Evolutionary conservation across 2,888 invertebrate genomes (phyloP), one percentile per base, ranked within the genome.

Genomic region (Caenorhabditis sp.): DNA sequence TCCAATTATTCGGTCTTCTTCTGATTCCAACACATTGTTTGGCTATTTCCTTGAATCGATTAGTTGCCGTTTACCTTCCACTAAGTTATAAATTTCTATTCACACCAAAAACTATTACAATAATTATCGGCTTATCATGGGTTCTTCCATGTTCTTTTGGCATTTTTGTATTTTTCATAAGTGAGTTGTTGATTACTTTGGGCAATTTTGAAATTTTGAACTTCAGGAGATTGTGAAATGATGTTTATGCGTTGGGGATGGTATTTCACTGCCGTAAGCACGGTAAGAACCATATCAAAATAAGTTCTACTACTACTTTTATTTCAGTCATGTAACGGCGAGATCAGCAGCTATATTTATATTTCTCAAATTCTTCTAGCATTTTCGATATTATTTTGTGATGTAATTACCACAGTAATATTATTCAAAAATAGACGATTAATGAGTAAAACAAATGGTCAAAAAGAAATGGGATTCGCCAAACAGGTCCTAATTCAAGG

Each of bases 401-500:
- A 70, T 12, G 0, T 70, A 0, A 27, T 53, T 36, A 70, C 70
- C 1, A n/a, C 64, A 2, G 1, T 53, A 0, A 23, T 43, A 17
- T 20, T 70, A 27, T 65, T 59, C 62, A 27, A 62, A n/a, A 62
- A 31, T 49, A n/a, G 43, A 3, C 8, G 8, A 17, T 26, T 21
- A 56, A 52, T 21, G 21, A 52, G 52, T 23, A n/a, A 21, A 4
- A 50, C 52, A 1, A 27, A 23, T 2, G 61, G 70, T 7, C 36
- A 58, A 4, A 50, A 57, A 4, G 65, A 70, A 43, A 26, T 65
- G 23, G 61, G 49, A 17, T 70, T 70, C 21, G 64, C 62, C 0
- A 43, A 26, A 12, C 69, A 69, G 69, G 62, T 62, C n/a, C 23
- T 70, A 0, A 36, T 70, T 17, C 70, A 70, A 59, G 70, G 70